Percentiles rank a stretch among this genome's conserved stretches.
Conservation (phyloP, 1,140 invertebrate genomes). For the Pseudachorutes palmiensis region DNA sequence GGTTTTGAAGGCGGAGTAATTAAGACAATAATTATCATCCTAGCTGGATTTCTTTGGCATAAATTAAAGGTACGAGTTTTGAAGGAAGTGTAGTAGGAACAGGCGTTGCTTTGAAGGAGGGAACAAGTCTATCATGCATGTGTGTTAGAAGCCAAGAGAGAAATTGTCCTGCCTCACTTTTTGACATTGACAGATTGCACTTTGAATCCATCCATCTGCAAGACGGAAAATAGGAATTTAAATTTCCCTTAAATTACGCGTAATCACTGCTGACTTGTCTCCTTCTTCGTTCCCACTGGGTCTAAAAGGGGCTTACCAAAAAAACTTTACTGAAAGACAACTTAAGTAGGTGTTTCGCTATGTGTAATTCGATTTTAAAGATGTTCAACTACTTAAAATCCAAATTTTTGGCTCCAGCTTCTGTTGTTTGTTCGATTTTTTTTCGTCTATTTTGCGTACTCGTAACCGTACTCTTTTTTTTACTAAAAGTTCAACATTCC, state of each 20-base stretch:
- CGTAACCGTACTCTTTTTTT: not conserved
- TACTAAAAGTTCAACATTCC: not conserved
- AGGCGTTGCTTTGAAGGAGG: no score
- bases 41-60: not conserved
- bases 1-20: no score
- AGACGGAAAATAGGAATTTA: conserved; percentile 8
- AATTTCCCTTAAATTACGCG: conserved; percentile 8
- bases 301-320: not conserved
- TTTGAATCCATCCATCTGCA: conserved; percentile 8
- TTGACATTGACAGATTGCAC: conserved; percentile 5
- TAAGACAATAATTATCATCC: no score
- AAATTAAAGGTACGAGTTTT: not conserved
- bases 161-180: not conserved
- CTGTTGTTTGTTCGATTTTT: no score
- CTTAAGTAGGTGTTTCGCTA: conserved; percentile 8
- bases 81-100: no score
- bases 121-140: not conserved
- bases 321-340: not conserved
- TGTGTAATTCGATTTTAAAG: not conserved
- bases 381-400: not conserved
- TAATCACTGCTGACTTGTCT: not conserved
- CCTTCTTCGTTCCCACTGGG: not conserved
- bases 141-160: not conserved
- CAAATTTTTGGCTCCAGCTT: not conserved
- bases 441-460: not conserved